These are phyloP conservation scores for Papilio polyxenes DNA, from an alignment of 1,140 invertebrate genomes.

Conservation along the genomic window DNA sequence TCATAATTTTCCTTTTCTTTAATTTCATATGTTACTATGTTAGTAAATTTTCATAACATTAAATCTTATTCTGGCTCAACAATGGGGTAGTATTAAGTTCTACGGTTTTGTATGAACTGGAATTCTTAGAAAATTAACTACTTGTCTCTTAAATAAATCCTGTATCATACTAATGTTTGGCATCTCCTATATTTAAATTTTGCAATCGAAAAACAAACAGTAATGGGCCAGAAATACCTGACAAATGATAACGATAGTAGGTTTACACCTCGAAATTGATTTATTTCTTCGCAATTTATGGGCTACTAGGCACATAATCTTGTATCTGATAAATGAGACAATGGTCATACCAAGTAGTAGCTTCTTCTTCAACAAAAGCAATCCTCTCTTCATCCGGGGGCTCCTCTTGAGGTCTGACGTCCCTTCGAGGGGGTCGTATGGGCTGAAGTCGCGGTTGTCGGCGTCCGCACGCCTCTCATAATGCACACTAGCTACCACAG, in stretches of 20 bases:
- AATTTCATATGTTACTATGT: neutral
- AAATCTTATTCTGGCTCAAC: too few species aligned
- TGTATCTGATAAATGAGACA: neutral
- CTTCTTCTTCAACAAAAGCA: conserved; percentile 73
- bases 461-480: conserved; percentile 54
- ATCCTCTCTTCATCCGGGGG: conserved; percentile 65
- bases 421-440: conserved; percentile 52
- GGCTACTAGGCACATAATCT: too few species aligned
- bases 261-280: too few species aligned
- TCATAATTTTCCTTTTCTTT: neutral
- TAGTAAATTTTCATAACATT: neutral
- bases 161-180: too few species aligned
- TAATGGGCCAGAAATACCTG: too few species aligned
- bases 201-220: too few species aligned
- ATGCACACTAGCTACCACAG: conserved; percentile 56
- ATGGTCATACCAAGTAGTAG: conserved; percentile 62
- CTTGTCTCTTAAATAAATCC: too few species aligned
- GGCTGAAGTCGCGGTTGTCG: conserved; percentile 44
- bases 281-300: neutral
- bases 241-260: neutral
- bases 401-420: conserved; percentile 61
- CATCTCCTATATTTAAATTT: too few species aligned
- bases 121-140: too few species aligned
- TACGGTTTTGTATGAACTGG: too few species aligned
- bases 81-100: too few species aligned